Evolutionary conservation across 2,113 vertebrate genomes (phyloP), one percentile per base, ranked within the genome.

Genomic region (Ptilorrhoa leucosticta): DNA sequence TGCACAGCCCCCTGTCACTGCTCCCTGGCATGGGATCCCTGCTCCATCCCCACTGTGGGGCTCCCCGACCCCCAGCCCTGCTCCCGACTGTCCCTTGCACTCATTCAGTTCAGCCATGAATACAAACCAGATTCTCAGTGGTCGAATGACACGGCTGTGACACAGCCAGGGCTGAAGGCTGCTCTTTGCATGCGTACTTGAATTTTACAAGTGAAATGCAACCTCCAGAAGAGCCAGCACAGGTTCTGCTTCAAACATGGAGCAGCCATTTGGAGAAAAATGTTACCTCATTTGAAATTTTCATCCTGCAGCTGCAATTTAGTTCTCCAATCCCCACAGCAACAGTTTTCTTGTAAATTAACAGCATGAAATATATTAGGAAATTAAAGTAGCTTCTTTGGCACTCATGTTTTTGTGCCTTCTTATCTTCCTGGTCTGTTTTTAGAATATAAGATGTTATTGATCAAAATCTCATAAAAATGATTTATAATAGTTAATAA

Each of bases 101-200:
- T 10, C 5, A 0, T 2, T 4, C 40, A 3, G 19, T 1, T 8
- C 68, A 26, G 39, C 54, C 19, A 0, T 7, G 23, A 35, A 5
- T 3, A 10, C 75, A 70, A 57, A 39, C 7, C 60, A 11, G 31
- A 22, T 3, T 5, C 15, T 17, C 54, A 15, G 57, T 7, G 30
- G 3, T 9, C 14, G 33, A 23, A 5, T 0, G 15, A 8, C 48
- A 12, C 1, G 7, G 47, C 83, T 71, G 64, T 26, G 31, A 6
- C 42, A 11, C 5, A 31, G 50, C 61, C 68, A 4, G 85, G 14
- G 2, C 71, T 15, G 16, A 10, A 51, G 37, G 65, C 37, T 54
- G 60, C 70, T 21, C 64, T 78, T 30, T 26, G 71, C 83, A 37
- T 0, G 8, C 2, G 20, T 1, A 2, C 20, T 33, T 42, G 21